Evolutionary conservation across 2,888 invertebrate genomes (phyloP).

Genomic region (Ariolimax columbianus): DNA sequence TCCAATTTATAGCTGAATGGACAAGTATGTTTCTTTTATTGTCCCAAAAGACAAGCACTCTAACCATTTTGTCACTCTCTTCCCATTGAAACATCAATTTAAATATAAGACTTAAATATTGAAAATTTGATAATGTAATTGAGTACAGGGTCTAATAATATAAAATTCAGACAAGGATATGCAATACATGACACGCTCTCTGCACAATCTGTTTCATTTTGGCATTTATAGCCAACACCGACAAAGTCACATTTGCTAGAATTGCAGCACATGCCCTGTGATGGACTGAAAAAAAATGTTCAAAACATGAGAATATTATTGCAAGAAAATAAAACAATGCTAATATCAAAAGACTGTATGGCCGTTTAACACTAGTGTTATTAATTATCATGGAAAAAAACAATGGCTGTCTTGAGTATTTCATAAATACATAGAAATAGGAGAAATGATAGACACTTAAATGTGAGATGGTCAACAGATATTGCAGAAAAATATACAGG

Average conservation of each 20-base stretch:
- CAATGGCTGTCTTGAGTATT: too few species aligned
- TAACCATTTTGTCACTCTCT: too few species aligned
- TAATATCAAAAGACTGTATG: too few species aligned
- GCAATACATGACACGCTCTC: slow-evolving; percentile 23
- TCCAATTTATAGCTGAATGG: not conserved
- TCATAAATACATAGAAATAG: too few species aligned
- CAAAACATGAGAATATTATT: not conserved
- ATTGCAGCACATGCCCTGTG: slow-evolving; percentile 50
- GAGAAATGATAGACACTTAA: too few species aligned
- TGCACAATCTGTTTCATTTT: slow-evolving; percentile 38
- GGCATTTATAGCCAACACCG: not conserved
- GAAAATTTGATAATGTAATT: not conserved
- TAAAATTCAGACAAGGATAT: slow-evolving; percentile 51
- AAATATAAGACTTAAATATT: not conserved
- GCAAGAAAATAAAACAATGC: not conserved
- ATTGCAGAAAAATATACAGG: too few species aligned
- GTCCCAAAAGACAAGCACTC: too few species aligned
- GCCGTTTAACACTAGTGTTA: too few species aligned
- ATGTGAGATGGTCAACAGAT: too few species aligned
- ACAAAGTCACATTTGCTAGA: not conserved
- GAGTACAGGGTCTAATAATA: not conserved
- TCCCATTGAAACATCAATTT: too few species aligned
- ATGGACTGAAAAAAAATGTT: slow-evolving; percentile 41
- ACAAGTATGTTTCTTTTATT: too few species aligned
- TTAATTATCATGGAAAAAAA: too few species aligned